A percentile compares a stretch with the other conserved stretches of the same genome.
Evolutionary conservation across 2,797 vertebrate genomes (phyloP).

Genomic region (Philypnodon macrostomus): DNA sequence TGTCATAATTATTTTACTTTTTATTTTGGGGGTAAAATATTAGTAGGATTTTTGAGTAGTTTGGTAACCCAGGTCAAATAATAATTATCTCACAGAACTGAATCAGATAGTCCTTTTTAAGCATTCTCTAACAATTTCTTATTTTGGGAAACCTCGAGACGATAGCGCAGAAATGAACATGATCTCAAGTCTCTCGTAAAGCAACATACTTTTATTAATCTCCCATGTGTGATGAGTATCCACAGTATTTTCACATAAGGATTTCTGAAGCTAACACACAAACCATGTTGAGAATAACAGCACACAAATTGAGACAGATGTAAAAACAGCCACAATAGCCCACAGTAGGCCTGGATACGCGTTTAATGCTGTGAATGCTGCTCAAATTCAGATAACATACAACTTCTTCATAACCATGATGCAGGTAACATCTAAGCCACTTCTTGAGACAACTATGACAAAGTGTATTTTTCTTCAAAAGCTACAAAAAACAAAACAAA

Average conservation of each 20-base stretch:
- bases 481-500: background rate
- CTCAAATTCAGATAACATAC: slow-evolving; percentile 1
- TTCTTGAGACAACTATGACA: slow-evolving; percentile 3
- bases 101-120: too few species aligned
- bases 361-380: background rate
- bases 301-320: slow-evolving; percentile 11
- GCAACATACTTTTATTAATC: slow-evolving; percentile 10
- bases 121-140: too few species aligned
- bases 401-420: background rate
- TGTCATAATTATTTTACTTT: too few species aligned
- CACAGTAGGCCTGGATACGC: background rate
- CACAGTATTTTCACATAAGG: background rate
- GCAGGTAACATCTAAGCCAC: slow-evolving; percentile 1
- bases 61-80: too few species aligned
- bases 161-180: too few species aligned
- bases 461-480: background rate
- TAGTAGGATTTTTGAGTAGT: too few species aligned
- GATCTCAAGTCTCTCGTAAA: too few species aligned
- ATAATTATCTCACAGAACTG: too few species aligned
- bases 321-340: slow-evolving; percentile 9
- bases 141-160: too few species aligned
- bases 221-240: slow-evolving; percentile 1
- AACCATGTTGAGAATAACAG: slow-evolving; percentile 1
- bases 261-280: slow-evolving; percentile 4
- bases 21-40: too few species aligned